phyloP scores from a whole-genome alignment of 1,140 invertebrate species.

The Macrobrachium nipponense region DNA sequence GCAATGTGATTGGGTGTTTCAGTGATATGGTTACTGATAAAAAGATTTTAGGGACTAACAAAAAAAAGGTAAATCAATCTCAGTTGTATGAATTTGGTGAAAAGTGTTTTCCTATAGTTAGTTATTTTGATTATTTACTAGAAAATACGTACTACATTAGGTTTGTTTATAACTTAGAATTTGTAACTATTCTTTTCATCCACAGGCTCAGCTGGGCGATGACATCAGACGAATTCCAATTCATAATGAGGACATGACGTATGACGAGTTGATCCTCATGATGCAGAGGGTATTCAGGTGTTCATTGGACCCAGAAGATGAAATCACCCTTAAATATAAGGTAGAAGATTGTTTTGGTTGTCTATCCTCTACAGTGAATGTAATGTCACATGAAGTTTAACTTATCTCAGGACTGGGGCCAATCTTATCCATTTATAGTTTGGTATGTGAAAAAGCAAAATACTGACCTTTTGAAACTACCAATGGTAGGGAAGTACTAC shows the following conservation, averaged over 20 bases:
- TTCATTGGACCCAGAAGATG: constrained; percentile 76
- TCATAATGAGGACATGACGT: constrained; percentile 83
- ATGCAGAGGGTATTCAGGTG: constrained; percentile 82
- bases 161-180: background rate
- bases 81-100: too few relatives aligned
- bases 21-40: too few relatives aligned
- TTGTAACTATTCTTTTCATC: constrained; percentile 2
- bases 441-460: too few relatives aligned
- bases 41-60: too few relatives aligned
- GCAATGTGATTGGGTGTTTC: too few relatives aligned
- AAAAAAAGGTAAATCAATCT: too few relatives aligned
- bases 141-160: background rate
- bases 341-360: constrained; percentile 73
- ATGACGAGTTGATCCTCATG: constrained; percentile 82
- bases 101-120: too few relatives aligned
- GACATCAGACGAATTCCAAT: constrained; percentile 81
- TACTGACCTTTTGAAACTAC: too few relatives aligned
- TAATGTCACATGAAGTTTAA: background rate
- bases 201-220: constrained; percentile 77
- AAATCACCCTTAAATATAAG: constrained; percentile 81
- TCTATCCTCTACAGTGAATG: background rate
- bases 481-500: too few relatives aligned
- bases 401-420: background rate
- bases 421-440: too few relatives aligned
- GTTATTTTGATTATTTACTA: too few relatives aligned